A percentile compares a stretch with the other conserved stretches of the same genome.
These are phyloP conservation scores for Drosophila murphyi DNA, from an alignment of 1,140 invertebrate genomes.

Conservation along the genomic window DNA sequence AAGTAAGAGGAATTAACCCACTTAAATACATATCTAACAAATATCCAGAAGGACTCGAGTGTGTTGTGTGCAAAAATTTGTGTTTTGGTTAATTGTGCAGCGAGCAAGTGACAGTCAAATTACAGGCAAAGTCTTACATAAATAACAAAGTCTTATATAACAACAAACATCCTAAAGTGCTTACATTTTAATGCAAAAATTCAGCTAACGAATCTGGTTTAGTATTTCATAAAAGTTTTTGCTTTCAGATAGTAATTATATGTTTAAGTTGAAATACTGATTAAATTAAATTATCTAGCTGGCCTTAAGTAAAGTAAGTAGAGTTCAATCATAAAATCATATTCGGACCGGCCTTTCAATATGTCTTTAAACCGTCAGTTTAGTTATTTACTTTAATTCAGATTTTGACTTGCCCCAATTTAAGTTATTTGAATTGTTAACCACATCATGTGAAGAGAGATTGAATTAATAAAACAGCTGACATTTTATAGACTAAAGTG, in stretches of 20 bases:
- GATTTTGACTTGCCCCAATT: constrained; percentile 29
- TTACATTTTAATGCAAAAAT: not conserved
- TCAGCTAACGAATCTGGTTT: not conserved
- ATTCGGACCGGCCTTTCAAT: not conserved
- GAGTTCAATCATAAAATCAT: not conserved
- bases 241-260: not conserved
- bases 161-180: not conserved
- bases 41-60: constrained; percentile 27
- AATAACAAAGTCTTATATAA: not conserved
- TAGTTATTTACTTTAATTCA: not conserved
- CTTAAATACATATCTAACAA: not conserved
- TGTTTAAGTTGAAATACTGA: not conserved
- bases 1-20: constrained; percentile 15
- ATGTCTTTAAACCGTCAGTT: not conserved
- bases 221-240: not conserved
- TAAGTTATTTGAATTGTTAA: constrained; percentile 5
- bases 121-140: not conserved
- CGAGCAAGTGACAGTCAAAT: not conserved
- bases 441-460: not conserved
- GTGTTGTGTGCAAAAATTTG: constrained; percentile 24
- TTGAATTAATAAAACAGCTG: not conserved
- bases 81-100: not conserved
- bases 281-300: not conserved
- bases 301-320: not conserved
- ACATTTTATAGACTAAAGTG: not conserved